Percentiles rank a stretch among this genome's conserved stretches.
These are phyloP conservation scores for Pedetes capensis DNA, from an alignment of 2,113 vertebrate genomes.

Conservation along the genomic window DNA sequence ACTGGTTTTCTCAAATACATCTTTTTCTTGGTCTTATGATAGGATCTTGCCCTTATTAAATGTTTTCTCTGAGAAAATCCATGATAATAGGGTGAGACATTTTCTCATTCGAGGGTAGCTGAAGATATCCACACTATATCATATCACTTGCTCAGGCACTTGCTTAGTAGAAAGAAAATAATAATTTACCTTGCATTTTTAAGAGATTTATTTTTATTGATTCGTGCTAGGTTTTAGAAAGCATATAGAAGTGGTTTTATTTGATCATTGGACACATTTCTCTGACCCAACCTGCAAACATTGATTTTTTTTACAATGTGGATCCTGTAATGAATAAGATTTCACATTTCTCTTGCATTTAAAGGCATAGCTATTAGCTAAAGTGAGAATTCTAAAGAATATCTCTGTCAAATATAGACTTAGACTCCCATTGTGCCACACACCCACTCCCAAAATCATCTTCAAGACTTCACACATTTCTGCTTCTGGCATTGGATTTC, in stretches of 20 bases:
- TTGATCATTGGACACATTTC: background rate
- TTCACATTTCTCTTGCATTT: background rate
- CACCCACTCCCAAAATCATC: no score
- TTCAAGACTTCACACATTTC: accelerated
- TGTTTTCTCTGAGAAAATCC: background rate
- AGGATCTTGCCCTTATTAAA: background rate
- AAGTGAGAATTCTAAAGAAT: background rate
- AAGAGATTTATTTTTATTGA: background rate
- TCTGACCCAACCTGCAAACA: background rate
- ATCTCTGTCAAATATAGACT: background rate
- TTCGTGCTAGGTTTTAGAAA: background rate
- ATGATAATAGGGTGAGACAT: background rate
- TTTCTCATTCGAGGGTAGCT: background rate
- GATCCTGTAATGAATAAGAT: background rate
- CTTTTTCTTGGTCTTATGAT: background rate
- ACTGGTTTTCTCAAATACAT: background rate
- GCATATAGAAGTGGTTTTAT: background rate
- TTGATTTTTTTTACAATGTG: background rate
- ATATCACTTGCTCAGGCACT: background rate
- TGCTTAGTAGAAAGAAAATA: background rate
- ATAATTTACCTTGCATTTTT: background rate
- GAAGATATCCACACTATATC: background rate
- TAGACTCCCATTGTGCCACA: accelerated
- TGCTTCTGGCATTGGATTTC: no score
- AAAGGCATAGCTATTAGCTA: background rate